Percentiles rank a stretch among this genome's conserved stretches.
phyloP scores from a whole-genome alignment of 2,888 invertebrate genomes.

The Troglohyphantes excavatus region DNA sequence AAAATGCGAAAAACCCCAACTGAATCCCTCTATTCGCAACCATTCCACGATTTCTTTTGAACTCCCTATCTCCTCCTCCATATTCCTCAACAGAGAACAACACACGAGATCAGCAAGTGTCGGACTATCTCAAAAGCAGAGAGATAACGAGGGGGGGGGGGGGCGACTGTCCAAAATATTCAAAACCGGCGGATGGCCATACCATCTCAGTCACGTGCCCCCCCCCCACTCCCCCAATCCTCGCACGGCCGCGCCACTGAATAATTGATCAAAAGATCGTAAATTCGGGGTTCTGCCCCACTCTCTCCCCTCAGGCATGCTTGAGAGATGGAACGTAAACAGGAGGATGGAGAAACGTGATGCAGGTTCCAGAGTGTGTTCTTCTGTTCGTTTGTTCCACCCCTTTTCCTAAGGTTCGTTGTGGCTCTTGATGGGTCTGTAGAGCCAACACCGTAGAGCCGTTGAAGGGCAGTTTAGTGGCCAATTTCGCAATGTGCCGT shows the following conservation, averaged over 20 bases:
- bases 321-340: conserved; percentile 42
- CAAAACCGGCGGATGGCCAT: conserved; percentile 16
- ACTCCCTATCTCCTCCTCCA: neutral
- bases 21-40: too few relatives aligned
- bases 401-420: conserved; percentile 12
- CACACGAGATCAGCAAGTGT: neutral
- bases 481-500: conserved; percentile 12
- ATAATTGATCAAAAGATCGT: conserved; percentile 78
- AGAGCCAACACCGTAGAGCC: too few relatives aligned
- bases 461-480: conserved; percentile 9
- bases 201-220: conserved; percentile 51
- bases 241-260: conserved; percentile 55
- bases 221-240: conserved; percentile 18
- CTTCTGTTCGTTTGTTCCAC: conserved; percentile 42
- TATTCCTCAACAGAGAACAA: neutral
- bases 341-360: conserved; percentile 41
- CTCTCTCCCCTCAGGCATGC: conserved; percentile 9
- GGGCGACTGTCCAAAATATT: neutral
- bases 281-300: conserved; percentile 60
- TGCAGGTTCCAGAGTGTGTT: conserved; percentile 13
- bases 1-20: neutral
- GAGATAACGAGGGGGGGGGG: neutral
- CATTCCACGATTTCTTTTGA: neutral
- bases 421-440: neutral
- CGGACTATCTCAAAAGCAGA: neutral